Conservation (phyloP, 2,797 vertebrate species). For the Arnoldichthys spilopterus region DNA sequence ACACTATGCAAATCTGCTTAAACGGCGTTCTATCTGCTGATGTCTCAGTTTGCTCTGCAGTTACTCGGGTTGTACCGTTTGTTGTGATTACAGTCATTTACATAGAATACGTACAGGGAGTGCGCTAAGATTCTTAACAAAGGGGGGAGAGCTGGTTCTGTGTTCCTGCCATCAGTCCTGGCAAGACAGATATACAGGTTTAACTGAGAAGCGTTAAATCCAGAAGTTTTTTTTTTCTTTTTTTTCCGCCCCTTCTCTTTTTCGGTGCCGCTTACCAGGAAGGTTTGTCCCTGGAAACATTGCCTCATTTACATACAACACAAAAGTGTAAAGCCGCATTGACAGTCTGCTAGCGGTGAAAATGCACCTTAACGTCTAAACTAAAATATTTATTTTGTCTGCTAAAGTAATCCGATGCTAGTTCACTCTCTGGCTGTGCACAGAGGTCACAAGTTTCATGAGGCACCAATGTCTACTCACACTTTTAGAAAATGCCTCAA, state of each 20-base stretch:
- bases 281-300: constrained; percentile 42
- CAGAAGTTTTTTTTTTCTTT: constrained; percentile 28
- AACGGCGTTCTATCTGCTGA: constrained; percentile 56
- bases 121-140: constrained; percentile 52
- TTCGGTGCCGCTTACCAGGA: constrained; percentile 60
- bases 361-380: constrained; percentile 5
- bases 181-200: constrained; percentile 52
- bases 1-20: constrained; percentile 66
- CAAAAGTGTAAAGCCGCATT: constrained; percentile 26
- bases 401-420: neutral
- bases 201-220: constrained; percentile 47
- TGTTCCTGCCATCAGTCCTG: constrained; percentile 45
- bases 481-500: neutral
- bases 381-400: neutral
- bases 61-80: constrained; percentile 57
- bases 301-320: constrained; percentile 42
- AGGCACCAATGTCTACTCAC: neutral
- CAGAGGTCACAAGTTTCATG: neutral
- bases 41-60: constrained; percentile 52
- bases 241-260: too few relatives aligned
- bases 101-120: constrained; percentile 58
- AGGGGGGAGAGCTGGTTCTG: constrained; percentile 36
- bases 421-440: neutral
- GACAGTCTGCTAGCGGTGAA: constrained; percentile 23
- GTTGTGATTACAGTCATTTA: constrained; percentile 62